Percentiles rank a stretch among this genome's conserved stretches.
Evolutionary conservation across 2,113 vertebrate species (phyloP).

Genomic region (Aviceda subcristata): DNA sequence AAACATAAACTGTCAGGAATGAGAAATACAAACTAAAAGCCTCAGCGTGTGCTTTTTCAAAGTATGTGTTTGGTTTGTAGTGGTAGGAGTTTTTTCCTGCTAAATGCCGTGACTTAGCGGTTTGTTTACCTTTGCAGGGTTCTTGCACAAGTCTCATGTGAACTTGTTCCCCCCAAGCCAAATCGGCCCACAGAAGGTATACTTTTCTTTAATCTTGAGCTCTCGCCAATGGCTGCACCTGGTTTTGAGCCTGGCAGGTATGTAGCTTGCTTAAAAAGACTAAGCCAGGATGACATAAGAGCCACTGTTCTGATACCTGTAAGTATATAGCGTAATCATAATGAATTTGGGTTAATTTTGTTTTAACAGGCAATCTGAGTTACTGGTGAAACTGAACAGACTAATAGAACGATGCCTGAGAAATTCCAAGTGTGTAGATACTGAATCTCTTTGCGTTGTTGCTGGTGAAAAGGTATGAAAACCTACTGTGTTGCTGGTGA

Average conservation of each 20-base stretch:
- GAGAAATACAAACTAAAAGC: background rate
- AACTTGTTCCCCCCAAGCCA: constrained; percentile 90
- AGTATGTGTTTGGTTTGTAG: background rate
- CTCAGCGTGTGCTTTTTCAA: background rate
- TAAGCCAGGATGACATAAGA: background rate
- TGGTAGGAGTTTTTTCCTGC: accelerated
- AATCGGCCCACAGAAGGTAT: constrained; percentile 92
- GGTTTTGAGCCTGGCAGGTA: constrained; percentile 93
- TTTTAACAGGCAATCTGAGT: constrained; percentile 85
- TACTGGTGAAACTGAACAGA: constrained; percentile 90
- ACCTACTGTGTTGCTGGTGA: constrained; percentile 81
- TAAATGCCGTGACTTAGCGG: accelerated
- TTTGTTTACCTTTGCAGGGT: constrained; percentile 74
- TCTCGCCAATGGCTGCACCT: constrained; percentile 94
- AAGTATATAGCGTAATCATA: background rate
- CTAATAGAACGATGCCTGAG: constrained; percentile 91
- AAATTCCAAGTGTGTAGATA: constrained; percentile 95
- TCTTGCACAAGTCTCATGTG: constrained; percentile 94
- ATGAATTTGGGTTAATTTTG: background rate
- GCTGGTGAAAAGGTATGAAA: constrained; percentile 92
- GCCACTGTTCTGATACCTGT: background rate
- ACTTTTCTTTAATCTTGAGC: constrained; percentile 92
- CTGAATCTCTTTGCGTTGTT: constrained; percentile 93
- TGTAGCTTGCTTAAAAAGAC: background rate
- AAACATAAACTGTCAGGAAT: background rate